Evolutionary conservation across 2,113 vertebrate species (phyloP).

Genomic region (Ctenodactylus gundi): DNA sequence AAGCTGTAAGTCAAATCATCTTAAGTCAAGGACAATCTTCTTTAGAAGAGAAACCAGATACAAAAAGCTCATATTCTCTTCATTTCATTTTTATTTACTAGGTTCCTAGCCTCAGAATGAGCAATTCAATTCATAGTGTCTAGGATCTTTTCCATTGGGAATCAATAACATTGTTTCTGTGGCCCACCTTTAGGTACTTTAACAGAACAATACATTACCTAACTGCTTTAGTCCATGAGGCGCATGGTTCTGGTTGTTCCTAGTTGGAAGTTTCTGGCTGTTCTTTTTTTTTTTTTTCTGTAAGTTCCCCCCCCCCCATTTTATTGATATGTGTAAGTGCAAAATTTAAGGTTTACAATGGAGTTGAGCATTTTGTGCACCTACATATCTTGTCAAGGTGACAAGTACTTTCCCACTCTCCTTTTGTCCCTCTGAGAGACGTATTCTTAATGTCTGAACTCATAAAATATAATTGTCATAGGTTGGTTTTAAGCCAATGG

Average conservation of each 20-base stretch:
- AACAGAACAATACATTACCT: slow-evolving; percentile 16
- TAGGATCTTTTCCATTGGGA: slow-evolving; percentile 29
- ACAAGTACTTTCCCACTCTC: too few relatives aligned
- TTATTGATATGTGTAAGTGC: too few relatives aligned
- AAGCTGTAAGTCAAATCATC: neutral
- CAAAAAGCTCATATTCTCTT: neutral
- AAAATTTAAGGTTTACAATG: too few relatives aligned
- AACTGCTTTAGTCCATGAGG: slow-evolving; percentile 34
- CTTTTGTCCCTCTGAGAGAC: too few relatives aligned
- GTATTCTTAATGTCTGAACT: slow-evolving; percentile 65
- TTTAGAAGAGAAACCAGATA: neutral
- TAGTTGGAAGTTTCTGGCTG: too few relatives aligned
- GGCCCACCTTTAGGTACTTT: neutral
- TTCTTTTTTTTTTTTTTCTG: too few relatives aligned
- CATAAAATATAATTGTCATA: slow-evolving; percentile 79
- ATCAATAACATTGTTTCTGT: slow-evolving; percentile 16
- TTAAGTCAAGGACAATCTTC: neutral
- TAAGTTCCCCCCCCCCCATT: too few relatives aligned
- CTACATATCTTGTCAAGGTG: too few relatives aligned
- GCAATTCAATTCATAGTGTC: neutral
- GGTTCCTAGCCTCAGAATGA: neutral
- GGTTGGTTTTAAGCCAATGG: slow-evolving; percentile 73
- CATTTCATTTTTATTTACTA: neutral
- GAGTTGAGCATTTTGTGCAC: too few relatives aligned
- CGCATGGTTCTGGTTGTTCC: slow-evolving; percentile 55